These are phyloP conservation scores for Zaprionus davidi DNA, from an alignment of 1,140 invertebrate genomes.

Conservation along the genomic window DNA sequence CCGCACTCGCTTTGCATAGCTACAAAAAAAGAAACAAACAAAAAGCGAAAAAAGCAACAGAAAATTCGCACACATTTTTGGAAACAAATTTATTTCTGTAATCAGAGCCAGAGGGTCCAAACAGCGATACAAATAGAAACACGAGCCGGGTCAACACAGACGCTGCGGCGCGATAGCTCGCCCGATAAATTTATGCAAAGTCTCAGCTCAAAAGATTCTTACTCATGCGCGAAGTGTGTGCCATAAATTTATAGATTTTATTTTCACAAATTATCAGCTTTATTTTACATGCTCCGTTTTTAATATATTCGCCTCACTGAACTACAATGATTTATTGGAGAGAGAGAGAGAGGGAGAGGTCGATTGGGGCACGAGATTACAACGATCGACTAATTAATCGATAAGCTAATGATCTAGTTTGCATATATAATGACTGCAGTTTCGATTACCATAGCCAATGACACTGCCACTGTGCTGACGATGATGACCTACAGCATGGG, in stretches of 20 bases:
- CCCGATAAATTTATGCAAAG: slow-evolving; percentile 62
- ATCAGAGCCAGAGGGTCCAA: slow-evolving; percentile 46
- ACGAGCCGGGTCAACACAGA: slow-evolving; percentile 15
- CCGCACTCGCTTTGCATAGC: slow-evolving; percentile 68
- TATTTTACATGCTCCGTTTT: slow-evolving; percentile 50
- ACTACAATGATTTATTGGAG: slow-evolving; percentile 53
- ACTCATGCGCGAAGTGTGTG: slow-evolving; percentile 33
- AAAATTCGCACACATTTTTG: slow-evolving; percentile 64
- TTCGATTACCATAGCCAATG: slow-evolving; percentile 7
- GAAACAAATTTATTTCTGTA: slow-evolving; percentile 62
- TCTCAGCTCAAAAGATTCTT: slow-evolving; percentile 27
- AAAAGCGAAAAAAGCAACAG: slow-evolving; percentile 14
- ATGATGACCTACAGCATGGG: slow-evolving; percentile 55
- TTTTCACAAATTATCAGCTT: slow-evolving; percentile 44
- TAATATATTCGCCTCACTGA: slow-evolving; percentile 32
- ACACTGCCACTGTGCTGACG: background rate
- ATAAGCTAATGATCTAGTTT: slow-evolving; percentile 21
- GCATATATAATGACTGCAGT: slow-evolving; percentile 27
- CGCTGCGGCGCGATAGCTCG: slow-evolving; percentile 20
- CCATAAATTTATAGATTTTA: slow-evolving; percentile 58
- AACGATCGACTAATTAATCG: slow-evolving; percentile 4
- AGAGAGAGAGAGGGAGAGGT: background rate
- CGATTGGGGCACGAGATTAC: slow-evolving; percentile 1
- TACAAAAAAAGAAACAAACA: slow-evolving; percentile 28
- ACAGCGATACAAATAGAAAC: slow-evolving; percentile 17